These are phyloP conservation scores for Pherbina coryleti DNA, from an alignment of 2,888 invertebrate genomes.

Conservation along the genomic window DNA sequence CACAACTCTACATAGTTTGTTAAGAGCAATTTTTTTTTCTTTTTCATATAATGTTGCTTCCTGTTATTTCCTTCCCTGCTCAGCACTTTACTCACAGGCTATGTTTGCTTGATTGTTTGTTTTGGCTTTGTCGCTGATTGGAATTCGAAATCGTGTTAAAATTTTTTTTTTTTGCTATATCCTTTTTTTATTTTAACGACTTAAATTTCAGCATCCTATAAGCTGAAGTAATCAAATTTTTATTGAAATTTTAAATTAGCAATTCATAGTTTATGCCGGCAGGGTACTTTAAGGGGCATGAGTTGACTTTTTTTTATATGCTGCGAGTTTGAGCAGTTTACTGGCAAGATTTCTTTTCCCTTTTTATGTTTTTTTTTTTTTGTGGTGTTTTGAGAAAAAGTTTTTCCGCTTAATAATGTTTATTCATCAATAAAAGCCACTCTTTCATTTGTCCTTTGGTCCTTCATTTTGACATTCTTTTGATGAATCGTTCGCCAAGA, in stretches of 20 bases:
- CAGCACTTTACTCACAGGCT: background rate
- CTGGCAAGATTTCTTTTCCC: too few species aligned
- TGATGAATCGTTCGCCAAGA: too few species aligned
- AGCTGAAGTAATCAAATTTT: conserved; percentile 1
- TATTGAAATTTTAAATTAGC: background rate
- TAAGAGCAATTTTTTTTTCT: background rate
- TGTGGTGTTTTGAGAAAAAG: too few species aligned
- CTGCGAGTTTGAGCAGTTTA: too few species aligned
- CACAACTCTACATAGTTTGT: too few species aligned
- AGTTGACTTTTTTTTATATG: too few species aligned
- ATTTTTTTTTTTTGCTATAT: background rate
- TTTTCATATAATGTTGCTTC: background rate
- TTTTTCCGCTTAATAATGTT: too few species aligned
- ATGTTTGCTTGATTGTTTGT: too few species aligned
- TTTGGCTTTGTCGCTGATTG: background rate
- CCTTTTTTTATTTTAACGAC: background rate
- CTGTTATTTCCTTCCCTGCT: background rate
- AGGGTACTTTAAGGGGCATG: background rate
- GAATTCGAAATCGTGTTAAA: conserved; percentile 10
- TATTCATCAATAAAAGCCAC: too few species aligned
- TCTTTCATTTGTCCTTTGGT: too few species aligned
- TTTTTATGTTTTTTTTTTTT: too few species aligned
- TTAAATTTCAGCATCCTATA: background rate
- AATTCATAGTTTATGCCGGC: background rate
- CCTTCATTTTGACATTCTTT: too few species aligned